Evolutionary conservation across 2,888 invertebrate species (phyloP).

Genomic region (Herminia tarsipennalis): DNA sequence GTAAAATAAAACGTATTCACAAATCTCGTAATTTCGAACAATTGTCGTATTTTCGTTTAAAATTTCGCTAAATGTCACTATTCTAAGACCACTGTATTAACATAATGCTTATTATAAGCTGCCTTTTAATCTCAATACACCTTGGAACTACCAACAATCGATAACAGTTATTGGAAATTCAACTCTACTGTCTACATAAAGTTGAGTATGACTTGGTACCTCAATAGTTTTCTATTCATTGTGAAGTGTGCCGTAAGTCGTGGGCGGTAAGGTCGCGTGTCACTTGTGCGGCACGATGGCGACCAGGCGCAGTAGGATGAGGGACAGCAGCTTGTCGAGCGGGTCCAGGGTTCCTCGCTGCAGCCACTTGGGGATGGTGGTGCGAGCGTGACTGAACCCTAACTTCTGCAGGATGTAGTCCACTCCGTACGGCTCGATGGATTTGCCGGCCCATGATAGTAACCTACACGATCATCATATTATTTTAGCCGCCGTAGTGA

Average conservation of each 20-base stretch:
- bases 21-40: conserved; percentile 5
- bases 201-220: too few relatives aligned
- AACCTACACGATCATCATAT: conserved; percentile 71
- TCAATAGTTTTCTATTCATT: too few relatives aligned
- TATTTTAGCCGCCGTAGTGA: too few relatives aligned
- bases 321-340: conserved; percentile 95
- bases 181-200: conserved; percentile 6
- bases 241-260: too few relatives aligned
- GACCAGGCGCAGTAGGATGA: conserved; percentile 91
- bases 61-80: conserved; percentile 28
- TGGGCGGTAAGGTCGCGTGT: conserved; percentile 13
- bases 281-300: conserved; percentile 82
- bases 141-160: background rate
- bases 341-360: conserved; percentile 99
- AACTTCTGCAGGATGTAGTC: conserved; percentile 99
- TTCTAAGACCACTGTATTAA: conserved; percentile 20
- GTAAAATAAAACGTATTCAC: conserved; percentile 21
- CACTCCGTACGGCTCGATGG: conserved; percentile 99
- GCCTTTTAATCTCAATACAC: background rate
- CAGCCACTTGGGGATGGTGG: conserved; percentile 99
- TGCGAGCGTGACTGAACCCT: conserved; percentile 98
- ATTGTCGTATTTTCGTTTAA: conserved; percentile 17
- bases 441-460: conserved; percentile 96
- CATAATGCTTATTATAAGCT: background rate
- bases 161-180: conserved; percentile 8